A percentile compares a stretch with the other conserved stretches of the same genome.
These are phyloP conservation scores for Drepana falcataria DNA, from an alignment of 2,888 invertebrate species.

Conservation along the genomic window DNA sequence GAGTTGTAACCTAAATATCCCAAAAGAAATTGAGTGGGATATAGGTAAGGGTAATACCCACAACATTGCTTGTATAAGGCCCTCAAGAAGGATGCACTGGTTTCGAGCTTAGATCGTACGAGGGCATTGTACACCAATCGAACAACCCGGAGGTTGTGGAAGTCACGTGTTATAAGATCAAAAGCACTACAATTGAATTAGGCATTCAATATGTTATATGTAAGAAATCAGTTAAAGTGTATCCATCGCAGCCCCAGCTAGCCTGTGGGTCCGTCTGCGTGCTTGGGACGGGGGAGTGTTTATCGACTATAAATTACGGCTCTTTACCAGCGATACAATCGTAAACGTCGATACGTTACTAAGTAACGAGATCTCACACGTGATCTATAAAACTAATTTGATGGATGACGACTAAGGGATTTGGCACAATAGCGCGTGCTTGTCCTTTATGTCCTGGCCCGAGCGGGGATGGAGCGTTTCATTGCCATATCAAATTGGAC, in stretches of 20 bases:
- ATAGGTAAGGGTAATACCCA: no score
- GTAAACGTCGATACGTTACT: constrained; percentile 23
- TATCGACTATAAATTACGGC: constrained; percentile 31
- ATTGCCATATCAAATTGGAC: not conserved
- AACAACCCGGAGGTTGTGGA: no score
- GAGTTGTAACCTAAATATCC: no score
- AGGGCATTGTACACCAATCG: no score
- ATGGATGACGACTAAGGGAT: not conserved
- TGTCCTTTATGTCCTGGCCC: not conserved
- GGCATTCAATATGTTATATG: no score
- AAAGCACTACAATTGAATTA: no score
- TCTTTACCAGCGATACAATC: constrained; percentile 29
- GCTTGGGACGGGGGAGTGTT: constrained; percentile 12
- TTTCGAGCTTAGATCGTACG: no score
- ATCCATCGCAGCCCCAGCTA: not conserved
- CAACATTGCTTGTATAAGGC: no score
- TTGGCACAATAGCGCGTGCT: not conserved
- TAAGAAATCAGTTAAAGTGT: not conserved
- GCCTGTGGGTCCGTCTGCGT: not conserved
- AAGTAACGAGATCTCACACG: constrained; percentile 25
- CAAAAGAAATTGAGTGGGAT: no score
- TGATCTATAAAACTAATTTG: constrained; percentile 4
- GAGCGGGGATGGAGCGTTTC: not conserved
- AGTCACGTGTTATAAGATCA: no score
- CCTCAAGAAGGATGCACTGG: no score